Evolutionary conservation across 1,140 invertebrate species (phyloP).

Genomic region (Papilio polytes): DNA sequence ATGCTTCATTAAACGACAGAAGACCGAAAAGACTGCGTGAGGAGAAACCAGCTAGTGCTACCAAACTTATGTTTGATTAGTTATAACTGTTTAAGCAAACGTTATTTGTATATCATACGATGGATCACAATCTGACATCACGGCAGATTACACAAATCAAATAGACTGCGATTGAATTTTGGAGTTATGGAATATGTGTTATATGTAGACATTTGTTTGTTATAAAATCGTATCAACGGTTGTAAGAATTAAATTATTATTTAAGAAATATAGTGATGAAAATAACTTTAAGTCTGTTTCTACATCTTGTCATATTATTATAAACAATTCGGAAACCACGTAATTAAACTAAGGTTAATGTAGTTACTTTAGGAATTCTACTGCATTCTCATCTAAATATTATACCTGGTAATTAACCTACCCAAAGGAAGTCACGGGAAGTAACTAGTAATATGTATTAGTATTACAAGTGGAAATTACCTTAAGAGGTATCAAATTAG

Average conservation of each 20-base stretch:
- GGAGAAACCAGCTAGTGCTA: neutral
- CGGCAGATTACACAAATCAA: neutral
- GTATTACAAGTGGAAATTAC: neutral
- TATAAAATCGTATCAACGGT: neutral
- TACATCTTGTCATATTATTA: neutral
- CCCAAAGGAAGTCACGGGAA: neutral
- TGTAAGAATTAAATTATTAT: conserved; percentile 6
- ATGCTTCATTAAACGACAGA: conserved; percentile 89
- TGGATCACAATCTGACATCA: neutral
- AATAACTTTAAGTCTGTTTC: neutral
- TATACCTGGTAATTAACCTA: neutral
- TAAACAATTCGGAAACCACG: neutral
- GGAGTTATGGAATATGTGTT: too few relatives aligned
- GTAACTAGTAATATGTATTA: neutral
- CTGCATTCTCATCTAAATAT: neutral
- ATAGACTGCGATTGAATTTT: neutral
- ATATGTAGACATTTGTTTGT: too few relatives aligned
- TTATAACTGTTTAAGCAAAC: neutral
- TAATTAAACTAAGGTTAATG: neutral
- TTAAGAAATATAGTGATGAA: neutral
- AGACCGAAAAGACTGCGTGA: conserved; percentile 45
- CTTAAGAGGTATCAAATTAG: conserved; percentile 19
- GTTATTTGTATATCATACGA: neutral
- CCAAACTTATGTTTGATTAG: neutral
- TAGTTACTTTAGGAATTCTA: neutral